Base-by-base conservation (phyloP, 2,113 vertebrate genomes). In the Mesitornis unicolor region DNA sequence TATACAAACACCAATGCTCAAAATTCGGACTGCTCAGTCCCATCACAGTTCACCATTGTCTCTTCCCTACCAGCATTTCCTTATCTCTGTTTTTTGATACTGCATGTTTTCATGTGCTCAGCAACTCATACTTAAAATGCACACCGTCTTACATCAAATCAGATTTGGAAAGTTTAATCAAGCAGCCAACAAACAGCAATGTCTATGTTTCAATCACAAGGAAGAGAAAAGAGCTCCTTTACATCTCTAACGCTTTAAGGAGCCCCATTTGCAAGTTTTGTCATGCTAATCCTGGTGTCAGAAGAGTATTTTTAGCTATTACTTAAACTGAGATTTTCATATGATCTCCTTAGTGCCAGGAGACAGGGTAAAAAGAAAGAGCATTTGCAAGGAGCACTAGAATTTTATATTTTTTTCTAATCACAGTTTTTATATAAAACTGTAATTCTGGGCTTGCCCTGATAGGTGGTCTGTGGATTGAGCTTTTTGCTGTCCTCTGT, bases 51-150 rank as follows among this genome's bases (percentile, higher is more conserved):
- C 16, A 40, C 17, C 24, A 6, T 21, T 74, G 28, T 12, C 21
- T 26, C 12, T 13, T 57, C 22, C 9, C 51, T 7, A 12, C 9
- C 48, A 69, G 31, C 7, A 36, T 57, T 42, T 57, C 16, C 3
- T 50, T 11, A 35, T 10, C 16, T 40, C 3, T 10, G 10, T 33
- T 54, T 54, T 69, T 60, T 40, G 33, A 35, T 64, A 13, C 9
- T 6, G 16, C 6, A 7, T 7, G 1, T 42, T 84, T 40, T 6
- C 2, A 10, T 0, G 13, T 20, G 5, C 25, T 13, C 38, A 53
- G 21, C 57, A 50, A 7, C 38, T 17, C 0, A 0, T n/a, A 31
- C 13, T 35, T 22, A 35, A 60, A 57, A 42, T 0, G 3, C 2
- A 10, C 6, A 1, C 12, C 15, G 4, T 3, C 83, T 38, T 47